Conservation (phyloP, 2,113 vertebrate genomes). For the Scophthalmus maximus region DNA sequence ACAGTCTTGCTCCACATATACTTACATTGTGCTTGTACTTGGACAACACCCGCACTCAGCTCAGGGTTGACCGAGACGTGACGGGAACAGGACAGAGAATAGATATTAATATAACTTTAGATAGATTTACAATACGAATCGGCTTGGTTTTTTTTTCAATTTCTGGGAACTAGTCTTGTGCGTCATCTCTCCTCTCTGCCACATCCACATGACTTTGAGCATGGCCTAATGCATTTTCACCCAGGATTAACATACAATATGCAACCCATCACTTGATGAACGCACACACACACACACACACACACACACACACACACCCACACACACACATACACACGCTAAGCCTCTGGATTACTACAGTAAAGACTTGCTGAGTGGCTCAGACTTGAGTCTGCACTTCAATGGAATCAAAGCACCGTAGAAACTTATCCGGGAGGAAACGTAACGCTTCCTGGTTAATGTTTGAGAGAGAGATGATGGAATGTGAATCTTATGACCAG, state of each 20-base stretch:
- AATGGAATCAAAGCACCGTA: background rate
- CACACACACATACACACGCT: background rate
- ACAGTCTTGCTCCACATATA: no score
- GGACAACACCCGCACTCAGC: no score
- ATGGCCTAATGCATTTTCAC: background rate
- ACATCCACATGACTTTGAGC: slow-evolving; percentile 12
- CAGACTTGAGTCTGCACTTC: background rate
- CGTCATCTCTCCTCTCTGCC: background rate
- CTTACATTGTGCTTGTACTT: no score
- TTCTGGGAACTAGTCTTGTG: no score
- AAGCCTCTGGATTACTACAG: background rate
- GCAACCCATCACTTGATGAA: slow-evolving; percentile 21
- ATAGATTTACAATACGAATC: no score
- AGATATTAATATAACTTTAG: no score
- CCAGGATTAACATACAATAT: background rate
- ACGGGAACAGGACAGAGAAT: no score
- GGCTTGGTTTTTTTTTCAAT: no score
- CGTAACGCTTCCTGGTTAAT: background rate
- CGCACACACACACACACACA: background rate
- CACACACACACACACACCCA: background rate
- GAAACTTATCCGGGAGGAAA: slow-evolving; percentile 1
- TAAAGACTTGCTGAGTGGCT: background rate
- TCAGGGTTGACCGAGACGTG: no score
- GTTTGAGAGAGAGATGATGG: slow-evolving; percentile 26
- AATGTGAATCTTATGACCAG: slow-evolving; percentile 70